Percentiles rank a stretch among this genome's conserved stretches.
Conservation (phyloP, 2,888 invertebrate species). For the Rugalucina vietnamica region DNA sequence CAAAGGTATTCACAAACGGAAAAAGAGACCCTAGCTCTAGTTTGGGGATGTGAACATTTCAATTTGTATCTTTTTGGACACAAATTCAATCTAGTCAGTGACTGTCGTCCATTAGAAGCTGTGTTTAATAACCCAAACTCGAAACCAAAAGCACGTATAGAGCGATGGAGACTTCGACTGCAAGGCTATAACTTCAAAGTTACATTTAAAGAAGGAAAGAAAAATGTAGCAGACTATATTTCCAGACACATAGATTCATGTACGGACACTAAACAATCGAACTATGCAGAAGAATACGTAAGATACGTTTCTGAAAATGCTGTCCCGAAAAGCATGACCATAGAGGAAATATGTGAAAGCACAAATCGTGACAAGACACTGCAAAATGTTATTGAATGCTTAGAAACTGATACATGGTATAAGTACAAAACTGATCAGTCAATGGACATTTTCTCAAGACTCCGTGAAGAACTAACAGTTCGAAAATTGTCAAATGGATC, state of each 20-base stretch:
- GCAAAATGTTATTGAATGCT: constrained; percentile 46
- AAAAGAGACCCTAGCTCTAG: constrained; percentile 66
- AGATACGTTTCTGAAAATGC: constrained; percentile 49
- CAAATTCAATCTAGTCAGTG: constrained; percentile 63
- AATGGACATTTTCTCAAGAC: no score
- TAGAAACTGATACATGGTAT: constrained; percentile 43
- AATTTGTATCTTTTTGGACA: constrained; percentile 63
- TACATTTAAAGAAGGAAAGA: constrained; percentile 56
- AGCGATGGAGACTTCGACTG: constrained; percentile 56
- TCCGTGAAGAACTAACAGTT: no score
- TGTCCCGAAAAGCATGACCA: constrained; percentile 63
- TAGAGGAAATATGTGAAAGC: constrained; percentile 61
- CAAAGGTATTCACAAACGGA: constrained; percentile 66
- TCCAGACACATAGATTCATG: constrained; percentile 56
- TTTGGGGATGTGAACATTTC: constrained; percentile 67
- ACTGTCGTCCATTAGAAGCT: constrained; percentile 64
- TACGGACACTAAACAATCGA: constrained; percentile 19
- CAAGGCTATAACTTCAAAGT: constrained; percentile 63
- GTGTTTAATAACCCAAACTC: constrained; percentile 43
- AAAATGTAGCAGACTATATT: constrained; percentile 70
- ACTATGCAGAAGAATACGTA: constrained; percentile 67
- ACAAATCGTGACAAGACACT: constrained; percentile 56
- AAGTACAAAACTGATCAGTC: no score
- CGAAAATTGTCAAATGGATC: no score
- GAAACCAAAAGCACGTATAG: constrained; percentile 63